Conservation (phyloP, 2,797 vertebrate species). For the Thalassophryne amazonica region DNA sequence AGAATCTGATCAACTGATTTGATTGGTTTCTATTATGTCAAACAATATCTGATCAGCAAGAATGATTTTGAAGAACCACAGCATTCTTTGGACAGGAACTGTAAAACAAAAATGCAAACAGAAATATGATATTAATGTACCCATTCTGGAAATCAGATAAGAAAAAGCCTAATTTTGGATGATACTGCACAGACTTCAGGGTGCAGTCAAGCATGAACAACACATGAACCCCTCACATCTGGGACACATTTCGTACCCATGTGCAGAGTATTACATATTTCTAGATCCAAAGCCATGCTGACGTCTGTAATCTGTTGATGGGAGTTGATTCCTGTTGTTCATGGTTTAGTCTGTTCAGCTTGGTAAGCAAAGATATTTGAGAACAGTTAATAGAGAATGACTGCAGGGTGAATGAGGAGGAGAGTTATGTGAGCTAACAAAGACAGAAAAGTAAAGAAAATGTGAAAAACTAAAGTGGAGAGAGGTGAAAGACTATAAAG, state of each 20-base stretch:
- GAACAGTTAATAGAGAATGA: constrained; percentile 25
- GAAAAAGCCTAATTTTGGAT: constrained; percentile 57
- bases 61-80: constrained; percentile 7
- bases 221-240: constrained; percentile 70
- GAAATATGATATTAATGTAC: constrained; percentile 44
- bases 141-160: constrained; percentile 34
- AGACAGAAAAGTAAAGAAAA: not conserved
- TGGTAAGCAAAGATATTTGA: constrained; percentile 31
- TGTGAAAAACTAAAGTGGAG: not conserved
- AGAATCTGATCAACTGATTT: constrained; percentile 19
- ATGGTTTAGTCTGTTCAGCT: constrained; percentile 51
- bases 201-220: constrained; percentile 57
- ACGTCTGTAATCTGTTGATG: constrained; percentile 71
- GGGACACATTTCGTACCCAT: constrained; percentile 70
- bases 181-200: constrained; percentile 58
- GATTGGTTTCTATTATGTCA: constrained; percentile 23
- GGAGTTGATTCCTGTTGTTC: constrained; percentile 60
- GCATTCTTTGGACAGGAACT: constrained; percentile 9
- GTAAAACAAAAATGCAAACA: constrained; percentile 30
- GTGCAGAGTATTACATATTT: constrained; percentile 73
- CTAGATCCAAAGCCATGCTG: constrained; percentile 59
- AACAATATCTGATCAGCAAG: constrained; percentile 38
- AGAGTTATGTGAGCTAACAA: not conserved
- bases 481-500: not conserved
- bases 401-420: not conserved